Percentiles rank a stretch among this genome's conserved stretches.
Conservation (phyloP, 2,888 invertebrate species). For the Melolontha melolontha region DNA sequence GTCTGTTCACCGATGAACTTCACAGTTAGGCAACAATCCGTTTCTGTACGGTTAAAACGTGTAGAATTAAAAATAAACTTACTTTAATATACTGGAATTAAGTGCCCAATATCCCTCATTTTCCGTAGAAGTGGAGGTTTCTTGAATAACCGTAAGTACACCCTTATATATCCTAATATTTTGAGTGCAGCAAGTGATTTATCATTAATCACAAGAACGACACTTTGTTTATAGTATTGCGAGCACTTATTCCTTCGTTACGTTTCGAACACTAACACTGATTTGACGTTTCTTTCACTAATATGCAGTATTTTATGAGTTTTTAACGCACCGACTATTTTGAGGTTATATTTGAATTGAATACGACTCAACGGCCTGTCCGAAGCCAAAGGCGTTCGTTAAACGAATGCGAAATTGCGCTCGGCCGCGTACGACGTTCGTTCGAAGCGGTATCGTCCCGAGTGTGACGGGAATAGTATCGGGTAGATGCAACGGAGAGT, state of each 20-base stretch:
- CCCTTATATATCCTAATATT: constrained; percentile 24
- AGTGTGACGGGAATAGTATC: constrained; percentile 40
- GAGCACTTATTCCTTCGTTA: constrained; percentile 1
- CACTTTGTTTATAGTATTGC: constrained; percentile 11
- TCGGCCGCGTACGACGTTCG: constrained; percentile 48
- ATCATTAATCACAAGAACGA: constrained; percentile 14
- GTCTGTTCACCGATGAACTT: constrained; percentile 23
- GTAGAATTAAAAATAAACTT: constrained; percentile 29
- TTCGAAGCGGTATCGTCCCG: constrained; percentile 43
- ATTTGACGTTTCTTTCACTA: constrained; percentile 2
- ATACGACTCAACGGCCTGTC: constrained; percentile 38
- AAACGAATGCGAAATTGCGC: constrained; percentile 48
- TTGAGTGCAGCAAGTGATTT: not conserved
- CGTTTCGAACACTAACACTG: constrained; percentile 23
- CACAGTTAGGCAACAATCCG: constrained; percentile 36
- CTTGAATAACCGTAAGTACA: constrained; percentile 19
- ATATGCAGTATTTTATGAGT: not conserved
- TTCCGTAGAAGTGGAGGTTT: constrained; percentile 2
- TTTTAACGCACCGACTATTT: constrained; percentile 23
- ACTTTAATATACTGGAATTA: constrained; percentile 33
- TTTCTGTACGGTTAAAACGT: constrained; percentile 15
- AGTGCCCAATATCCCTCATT: constrained; percentile 25
- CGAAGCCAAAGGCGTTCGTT: constrained; percentile 42
- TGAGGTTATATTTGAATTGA: constrained; percentile 39
- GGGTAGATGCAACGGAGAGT: constrained; percentile 34